phyloP scores from a whole-genome alignment of 1,140 invertebrate species.

The Musca domestica region DNA sequence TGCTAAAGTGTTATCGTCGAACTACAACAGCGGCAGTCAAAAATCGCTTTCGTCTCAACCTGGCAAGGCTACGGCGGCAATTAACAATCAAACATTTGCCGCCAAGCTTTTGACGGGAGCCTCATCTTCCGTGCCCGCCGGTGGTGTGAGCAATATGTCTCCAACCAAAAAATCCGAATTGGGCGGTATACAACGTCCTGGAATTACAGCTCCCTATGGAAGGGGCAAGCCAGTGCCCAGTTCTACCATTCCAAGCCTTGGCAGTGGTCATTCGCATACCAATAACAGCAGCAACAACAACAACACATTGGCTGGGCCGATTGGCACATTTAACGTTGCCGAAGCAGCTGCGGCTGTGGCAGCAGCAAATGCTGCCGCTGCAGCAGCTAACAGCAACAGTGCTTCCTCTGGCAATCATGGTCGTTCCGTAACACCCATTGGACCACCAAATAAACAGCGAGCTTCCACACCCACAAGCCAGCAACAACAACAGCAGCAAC shows the following conservation, averaged over 20 bases:
- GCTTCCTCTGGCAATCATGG: slow-evolving; percentile 25
- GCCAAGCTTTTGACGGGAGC: slow-evolving; percentile 21
- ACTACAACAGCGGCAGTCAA: not conserved
- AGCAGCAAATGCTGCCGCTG: slow-evolving; percentile 39
- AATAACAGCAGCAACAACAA: slow-evolving; percentile 30
- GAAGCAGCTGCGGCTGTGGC: slow-evolving; percentile 49
- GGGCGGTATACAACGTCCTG: slow-evolving; percentile 44
- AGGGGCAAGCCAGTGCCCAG: slow-evolving; percentile 51
- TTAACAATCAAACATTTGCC: slow-evolving; percentile 32
- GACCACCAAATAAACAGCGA: slow-evolving; percentile 39
- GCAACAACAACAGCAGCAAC: slow-evolving; percentile 19
- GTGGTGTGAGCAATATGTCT: slow-evolving; percentile 17
- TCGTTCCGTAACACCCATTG: slow-evolving; percentile 41
- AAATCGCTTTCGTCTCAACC: no score
- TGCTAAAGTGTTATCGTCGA: not conserved
- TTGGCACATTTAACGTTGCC: slow-evolving; percentile 51
- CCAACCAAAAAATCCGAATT: slow-evolving; percentile 47
- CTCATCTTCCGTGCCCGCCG: not conserved
- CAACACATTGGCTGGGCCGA: slow-evolving; percentile 50
- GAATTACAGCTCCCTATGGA: slow-evolving; percentile 55
- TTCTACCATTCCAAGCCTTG: slow-evolving; percentile 50
- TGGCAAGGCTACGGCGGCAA: not conserved
- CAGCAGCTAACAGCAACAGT: slow-evolving; percentile 16
- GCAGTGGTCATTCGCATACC: slow-evolving; percentile 47
- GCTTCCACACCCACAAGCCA: slow-evolving; percentile 15